A percentile compares a stretch with the other conserved stretches of the same genome.
Evolutionary conservation across 1,140 invertebrate genomes (phyloP).

Genomic region (Gyrodactylus bullatarudis): DNA sequence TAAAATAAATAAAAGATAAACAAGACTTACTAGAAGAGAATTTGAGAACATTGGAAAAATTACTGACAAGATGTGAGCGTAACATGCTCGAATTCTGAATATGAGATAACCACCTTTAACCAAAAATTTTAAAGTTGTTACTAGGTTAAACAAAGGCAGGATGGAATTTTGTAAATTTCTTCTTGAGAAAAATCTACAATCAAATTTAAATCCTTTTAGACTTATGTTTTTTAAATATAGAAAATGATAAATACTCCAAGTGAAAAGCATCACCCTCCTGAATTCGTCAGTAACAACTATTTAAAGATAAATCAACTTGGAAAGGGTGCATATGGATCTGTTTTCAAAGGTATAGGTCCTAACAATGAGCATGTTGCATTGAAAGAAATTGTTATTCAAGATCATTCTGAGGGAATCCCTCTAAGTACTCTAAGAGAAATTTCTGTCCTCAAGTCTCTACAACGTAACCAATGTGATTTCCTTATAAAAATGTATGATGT

Average conservation of each 20-base stretch:
- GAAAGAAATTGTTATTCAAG: background rate
- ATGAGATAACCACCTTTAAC: background rate
- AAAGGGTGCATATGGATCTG: constrained; percentile 1
- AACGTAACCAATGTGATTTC: background rate
- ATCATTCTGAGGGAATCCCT: constrained; percentile 39
- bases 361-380: background rate
- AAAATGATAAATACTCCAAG: too few relatives aligned
- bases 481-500: background rate
- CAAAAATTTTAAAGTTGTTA: background rate
- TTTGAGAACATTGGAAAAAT: background rate
- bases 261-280: background rate
- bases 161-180: background rate
- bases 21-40: background rate
- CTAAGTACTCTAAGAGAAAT: constrained; percentile 76
- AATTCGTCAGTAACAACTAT: background rate
- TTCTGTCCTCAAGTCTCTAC: constrained; percentile 43
- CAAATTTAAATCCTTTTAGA: background rate
- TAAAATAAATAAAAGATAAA: background rate
- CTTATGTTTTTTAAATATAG: too few relatives aligned
- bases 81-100: background rate
- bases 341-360: background rate
- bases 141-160: background rate
- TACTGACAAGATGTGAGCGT: too few relatives aligned
- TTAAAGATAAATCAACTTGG: background rate
- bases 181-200: background rate